A percentile compares a stretch with the other conserved stretches of the same genome.
These are phyloP conservation scores for Macroglossus sobrinus DNA, from an alignment of 2,113 vertebrate species.

Conservation along the genomic window DNA sequence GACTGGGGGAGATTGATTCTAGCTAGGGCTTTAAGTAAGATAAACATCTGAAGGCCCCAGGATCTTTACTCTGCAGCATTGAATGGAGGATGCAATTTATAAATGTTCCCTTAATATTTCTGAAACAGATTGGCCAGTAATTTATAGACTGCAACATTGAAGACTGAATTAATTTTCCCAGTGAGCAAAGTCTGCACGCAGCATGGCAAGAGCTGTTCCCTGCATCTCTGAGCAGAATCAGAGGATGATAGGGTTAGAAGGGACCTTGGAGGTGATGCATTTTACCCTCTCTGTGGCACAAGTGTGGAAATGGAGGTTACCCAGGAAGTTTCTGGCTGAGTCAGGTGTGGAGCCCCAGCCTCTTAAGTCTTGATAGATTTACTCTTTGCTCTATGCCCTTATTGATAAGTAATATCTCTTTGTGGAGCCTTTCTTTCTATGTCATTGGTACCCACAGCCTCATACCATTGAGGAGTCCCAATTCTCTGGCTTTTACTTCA, in stretches of 20 bases:
- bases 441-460: neutral
- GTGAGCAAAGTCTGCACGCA: conserved; percentile 15
- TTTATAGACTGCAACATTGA: conserved; percentile 73
- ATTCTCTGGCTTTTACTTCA: neutral
- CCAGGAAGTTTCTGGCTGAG: neutral
- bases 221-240: neutral
- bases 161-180: conserved; percentile 71
- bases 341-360: neutral
- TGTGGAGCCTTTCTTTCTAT: neutral
- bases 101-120: conserved; percentile 76
- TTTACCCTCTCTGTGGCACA: neutral
- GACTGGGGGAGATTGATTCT: conserved; percentile 52
- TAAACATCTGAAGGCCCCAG: conserved; percentile 59
- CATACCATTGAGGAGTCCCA: no score
- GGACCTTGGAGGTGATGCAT: neutral
- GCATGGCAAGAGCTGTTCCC: neutral
- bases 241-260: neutral
- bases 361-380: neutral
- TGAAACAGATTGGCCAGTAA: conserved; percentile 74
- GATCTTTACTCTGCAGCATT: conserved; percentile 56
- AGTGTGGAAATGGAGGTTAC: neutral
- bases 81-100: conserved; percentile 70
- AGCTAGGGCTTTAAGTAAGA: conserved; percentile 62
- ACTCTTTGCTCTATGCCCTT: neutral
- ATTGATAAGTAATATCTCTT: neutral